Conservation (phyloP, 2,797 vertebrate species). For the Cynopterus sphinx region DNA sequence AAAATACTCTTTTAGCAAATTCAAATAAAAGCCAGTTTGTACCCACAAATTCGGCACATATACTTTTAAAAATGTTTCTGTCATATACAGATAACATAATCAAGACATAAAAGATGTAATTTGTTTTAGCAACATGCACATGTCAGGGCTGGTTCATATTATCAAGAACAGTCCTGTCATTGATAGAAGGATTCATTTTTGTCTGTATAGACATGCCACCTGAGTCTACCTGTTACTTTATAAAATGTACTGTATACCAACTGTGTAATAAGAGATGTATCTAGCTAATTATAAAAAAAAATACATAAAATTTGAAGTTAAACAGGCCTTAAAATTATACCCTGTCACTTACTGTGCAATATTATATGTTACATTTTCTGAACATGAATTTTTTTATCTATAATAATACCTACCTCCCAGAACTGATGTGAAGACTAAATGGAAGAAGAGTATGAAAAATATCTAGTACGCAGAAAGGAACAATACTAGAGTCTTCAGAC, state of each 20-base stretch:
- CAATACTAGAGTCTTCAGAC: neutral
- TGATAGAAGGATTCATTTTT: neutral
- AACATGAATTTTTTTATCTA: neutral
- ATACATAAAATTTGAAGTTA: neutral
- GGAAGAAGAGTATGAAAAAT: neutral
- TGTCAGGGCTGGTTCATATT: neutral
- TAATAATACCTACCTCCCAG: neutral
- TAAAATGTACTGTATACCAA: neutral
- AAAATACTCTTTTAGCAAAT: constrained; percentile 29
- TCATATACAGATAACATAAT: neutral
- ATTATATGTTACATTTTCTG: neutral
- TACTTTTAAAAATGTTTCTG: neutral
- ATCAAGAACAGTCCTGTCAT: neutral
- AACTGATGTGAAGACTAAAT: neutral
- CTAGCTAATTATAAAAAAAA: neutral
- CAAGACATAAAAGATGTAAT: neutral
- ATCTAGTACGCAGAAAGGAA: neutral
- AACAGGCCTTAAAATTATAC: neutral
- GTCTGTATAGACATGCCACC: neutral
- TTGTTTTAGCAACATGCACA: neutral
- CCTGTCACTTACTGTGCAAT: neutral
- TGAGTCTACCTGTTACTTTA: neutral
- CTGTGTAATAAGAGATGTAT: neutral
- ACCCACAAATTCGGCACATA: neutral
- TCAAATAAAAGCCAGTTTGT: neutral